Percentiles rank a stretch among this genome's conserved stretches.
phyloP scores from a whole-genome alignment of 2,888 invertebrate species.

The Apamea crenata region DNA sequence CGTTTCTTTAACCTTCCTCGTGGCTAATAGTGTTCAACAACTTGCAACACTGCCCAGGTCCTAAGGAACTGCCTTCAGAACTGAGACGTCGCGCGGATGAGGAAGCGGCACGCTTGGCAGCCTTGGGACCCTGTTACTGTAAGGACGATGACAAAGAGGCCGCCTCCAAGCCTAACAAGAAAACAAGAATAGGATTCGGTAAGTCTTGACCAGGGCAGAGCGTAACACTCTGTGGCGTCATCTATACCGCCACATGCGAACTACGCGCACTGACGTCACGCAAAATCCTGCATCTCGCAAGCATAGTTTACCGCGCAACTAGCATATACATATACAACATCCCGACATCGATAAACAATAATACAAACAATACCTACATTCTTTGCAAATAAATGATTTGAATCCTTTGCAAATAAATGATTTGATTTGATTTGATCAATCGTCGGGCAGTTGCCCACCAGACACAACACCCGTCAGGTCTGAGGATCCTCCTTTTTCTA shows the following conservation, averaged over 20 bases:
- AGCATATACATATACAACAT: too few species aligned
- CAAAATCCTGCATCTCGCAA: not conserved
- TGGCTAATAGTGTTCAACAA: not conserved
- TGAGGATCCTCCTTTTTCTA: not conserved
- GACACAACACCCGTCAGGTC: not conserved
- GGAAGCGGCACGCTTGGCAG: conserved; percentile 12
- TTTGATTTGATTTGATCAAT: too few species aligned
- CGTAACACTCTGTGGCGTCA: too few species aligned
- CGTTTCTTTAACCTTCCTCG: not conserved
- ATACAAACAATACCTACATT: too few species aligned
- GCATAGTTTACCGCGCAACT: too few species aligned
- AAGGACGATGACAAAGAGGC: conserved; percentile 23
- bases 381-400: too few species aligned
- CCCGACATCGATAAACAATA: too few species aligned
- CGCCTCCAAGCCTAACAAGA: rapidly evolving
- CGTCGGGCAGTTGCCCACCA: not conserved
- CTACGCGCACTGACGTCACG: not conserved
- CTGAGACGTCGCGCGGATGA: conserved; percentile 72
- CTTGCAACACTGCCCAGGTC: conserved; percentile 64
- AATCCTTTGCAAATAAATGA: too few species aligned
- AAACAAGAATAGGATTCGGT: not conserved
- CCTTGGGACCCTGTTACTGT: conserved; percentile 74
- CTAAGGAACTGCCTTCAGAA: conserved; percentile 77
- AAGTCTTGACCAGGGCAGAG: not conserved
- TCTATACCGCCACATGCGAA: not conserved